Percentiles rank a stretch among this genome's conserved stretches.
phyloP scores from a whole-genome alignment of 2,113 vertebrate genomes.

The Tragelaphus strepsiceros region DNA sequence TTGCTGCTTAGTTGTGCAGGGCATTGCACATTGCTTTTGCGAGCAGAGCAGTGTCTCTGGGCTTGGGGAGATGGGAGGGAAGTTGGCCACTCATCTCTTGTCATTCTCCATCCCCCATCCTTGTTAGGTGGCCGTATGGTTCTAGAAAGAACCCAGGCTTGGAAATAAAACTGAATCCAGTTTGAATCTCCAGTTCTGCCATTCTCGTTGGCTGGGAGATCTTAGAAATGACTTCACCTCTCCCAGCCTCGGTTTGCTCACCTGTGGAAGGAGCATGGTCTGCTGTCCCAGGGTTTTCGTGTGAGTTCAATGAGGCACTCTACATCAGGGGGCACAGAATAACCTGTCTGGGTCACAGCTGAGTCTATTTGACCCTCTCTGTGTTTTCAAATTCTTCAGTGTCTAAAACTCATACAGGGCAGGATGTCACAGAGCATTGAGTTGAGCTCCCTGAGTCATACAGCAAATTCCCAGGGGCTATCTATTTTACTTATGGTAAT shows the following conservation, averaged over 20 bases:
- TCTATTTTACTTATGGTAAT: not conserved
- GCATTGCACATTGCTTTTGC: not conserved
- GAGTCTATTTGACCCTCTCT: not conserved
- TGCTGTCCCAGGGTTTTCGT: not conserved
- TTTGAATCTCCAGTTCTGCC: not conserved
- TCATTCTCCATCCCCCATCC: too few relatives aligned
- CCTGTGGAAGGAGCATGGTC: not conserved
- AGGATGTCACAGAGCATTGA: not conserved
- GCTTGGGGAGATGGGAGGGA: accelerated
- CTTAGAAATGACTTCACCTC: not conserved
- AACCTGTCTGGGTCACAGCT: not conserved
- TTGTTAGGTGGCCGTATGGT: not conserved
- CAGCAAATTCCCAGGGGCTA: not conserved
- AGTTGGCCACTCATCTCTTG: not conserved
- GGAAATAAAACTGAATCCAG: not conserved
- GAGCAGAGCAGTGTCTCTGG: not conserved
- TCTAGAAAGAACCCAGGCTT: not conserved
- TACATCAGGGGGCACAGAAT: not conserved
- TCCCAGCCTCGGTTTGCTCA: not conserved
- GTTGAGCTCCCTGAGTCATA: not conserved
- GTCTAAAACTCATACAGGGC: not conserved
- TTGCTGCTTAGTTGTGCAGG: not conserved
- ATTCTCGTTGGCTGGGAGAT: not conserved
- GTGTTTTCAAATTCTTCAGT: not conserved
- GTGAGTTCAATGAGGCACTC: not conserved